A percentile compares a stretch with the other conserved stretches of the same genome.
Evolutionary conservation across 2,113 vertebrate genomes (phyloP).

Genomic region (Odocoileus virginianus): DNA sequence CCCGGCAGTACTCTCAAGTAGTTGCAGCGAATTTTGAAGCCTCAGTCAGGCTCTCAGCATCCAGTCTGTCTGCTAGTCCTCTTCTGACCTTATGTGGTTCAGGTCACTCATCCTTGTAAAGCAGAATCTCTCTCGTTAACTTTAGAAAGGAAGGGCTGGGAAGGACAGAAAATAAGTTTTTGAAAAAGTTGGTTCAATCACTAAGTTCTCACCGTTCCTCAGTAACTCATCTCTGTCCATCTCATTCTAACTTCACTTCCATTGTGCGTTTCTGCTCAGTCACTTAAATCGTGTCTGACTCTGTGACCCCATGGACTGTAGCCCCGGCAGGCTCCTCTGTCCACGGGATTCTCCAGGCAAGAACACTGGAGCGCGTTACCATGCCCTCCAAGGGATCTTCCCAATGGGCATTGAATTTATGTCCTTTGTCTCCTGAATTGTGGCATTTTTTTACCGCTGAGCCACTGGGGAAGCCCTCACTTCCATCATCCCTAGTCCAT

Average conservation of each 20-base stretch:
- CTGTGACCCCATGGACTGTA: background rate
- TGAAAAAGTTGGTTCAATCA: background rate
- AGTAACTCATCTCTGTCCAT: no score
- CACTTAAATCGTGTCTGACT: background rate
- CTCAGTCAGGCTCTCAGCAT: background rate
- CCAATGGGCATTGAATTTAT: background rate
- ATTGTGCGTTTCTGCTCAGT: background rate
- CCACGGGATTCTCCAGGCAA: background rate
- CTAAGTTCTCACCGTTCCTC: background rate
- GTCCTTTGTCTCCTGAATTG: background rate
- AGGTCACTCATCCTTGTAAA: background rate
- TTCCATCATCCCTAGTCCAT: background rate
- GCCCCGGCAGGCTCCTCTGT: background rate
- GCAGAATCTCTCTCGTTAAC: background rate
- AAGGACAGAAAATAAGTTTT: background rate
- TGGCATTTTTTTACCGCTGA: background rate
- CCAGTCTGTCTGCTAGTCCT: background rate
- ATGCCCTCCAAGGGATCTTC: background rate
- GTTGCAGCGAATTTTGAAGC: background rate
- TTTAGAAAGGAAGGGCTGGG: background rate
- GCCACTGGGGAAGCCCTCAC: background rate
- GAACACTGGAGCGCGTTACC: background rate
- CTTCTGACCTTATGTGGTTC: background rate
- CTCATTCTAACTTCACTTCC: background rate
- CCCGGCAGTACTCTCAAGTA: background rate